phyloP scores from a whole-genome alignment of 1,140 invertebrate species.

The Drosophila aff. region DNA sequence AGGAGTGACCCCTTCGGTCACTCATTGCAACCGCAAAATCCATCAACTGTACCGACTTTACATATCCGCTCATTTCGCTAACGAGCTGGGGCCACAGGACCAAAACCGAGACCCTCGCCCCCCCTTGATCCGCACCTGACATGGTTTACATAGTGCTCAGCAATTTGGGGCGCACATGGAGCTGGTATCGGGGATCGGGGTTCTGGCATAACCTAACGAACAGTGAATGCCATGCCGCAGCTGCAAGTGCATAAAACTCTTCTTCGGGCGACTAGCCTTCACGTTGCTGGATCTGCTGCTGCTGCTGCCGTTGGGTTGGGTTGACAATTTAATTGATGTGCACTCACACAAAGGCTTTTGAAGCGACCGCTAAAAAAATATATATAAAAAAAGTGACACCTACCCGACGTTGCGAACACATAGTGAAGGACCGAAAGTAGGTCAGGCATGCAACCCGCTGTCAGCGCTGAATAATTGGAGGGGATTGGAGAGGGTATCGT shows the following conservation, averaged over 20 bases:
- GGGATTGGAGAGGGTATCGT: constrained; percentile 59
- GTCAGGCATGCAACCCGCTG: constrained; percentile 81
- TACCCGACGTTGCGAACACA: constrained; percentile 36
- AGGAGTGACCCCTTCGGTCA: constrained; percentile 15
- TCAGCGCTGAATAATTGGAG: constrained; percentile 74
- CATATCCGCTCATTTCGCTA: constrained; percentile 55
- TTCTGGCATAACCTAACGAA: constrained; percentile 33
- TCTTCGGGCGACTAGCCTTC: constrained; percentile 30
- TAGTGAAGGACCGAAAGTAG: constrained; percentile 59
- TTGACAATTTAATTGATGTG: constrained; percentile 83
- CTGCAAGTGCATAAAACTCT: constrained; percentile 48
- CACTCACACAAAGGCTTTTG: constrained; percentile 76
- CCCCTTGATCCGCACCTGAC: constrained; percentile 38
- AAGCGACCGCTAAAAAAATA: constrained; percentile 71
- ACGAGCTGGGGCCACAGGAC: constrained; percentile 46
- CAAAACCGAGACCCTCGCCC: constrained; percentile 23
- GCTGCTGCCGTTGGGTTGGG: constrained; percentile 51
- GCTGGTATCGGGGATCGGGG: constrained; percentile 4
- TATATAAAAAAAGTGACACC: constrained; percentile 67
- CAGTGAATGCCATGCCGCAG: constrained; percentile 45
- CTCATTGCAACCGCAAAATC: constrained; percentile 50
- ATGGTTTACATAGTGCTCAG: constrained; percentile 50
- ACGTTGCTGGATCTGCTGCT: constrained; percentile 29
- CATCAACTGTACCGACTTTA: constrained; percentile 49
- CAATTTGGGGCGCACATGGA: constrained; percentile 39